Evolutionary conservation across 2,888 invertebrate genomes (phyloP).

Genomic region (Siphlonurus alternatus): DNA sequence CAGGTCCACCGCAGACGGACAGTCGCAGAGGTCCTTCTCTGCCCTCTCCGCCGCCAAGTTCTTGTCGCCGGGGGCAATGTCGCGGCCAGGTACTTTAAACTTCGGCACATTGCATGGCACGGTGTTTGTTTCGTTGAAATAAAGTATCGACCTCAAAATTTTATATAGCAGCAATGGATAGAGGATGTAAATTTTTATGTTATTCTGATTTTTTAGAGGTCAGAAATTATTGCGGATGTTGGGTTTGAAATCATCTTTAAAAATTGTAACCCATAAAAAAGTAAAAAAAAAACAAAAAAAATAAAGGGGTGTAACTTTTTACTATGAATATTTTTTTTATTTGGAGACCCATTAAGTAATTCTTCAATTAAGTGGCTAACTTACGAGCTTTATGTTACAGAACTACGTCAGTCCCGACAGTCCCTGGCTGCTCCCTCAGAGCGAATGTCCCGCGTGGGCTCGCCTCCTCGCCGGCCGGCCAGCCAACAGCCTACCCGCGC

Average conservation of each 20-base stretch:
- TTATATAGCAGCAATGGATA: too few relatives aligned
- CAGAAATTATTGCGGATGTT: too few relatives aligned
- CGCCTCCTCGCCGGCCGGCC: background rate
- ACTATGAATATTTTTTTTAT: background rate
- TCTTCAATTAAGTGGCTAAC: too few relatives aligned
- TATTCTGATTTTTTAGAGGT: too few relatives aligned
- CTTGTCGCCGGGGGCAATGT: background rate
- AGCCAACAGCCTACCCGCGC: background rate
- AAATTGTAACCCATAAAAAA: too few relatives aligned
- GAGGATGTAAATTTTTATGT: too few relatives aligned
- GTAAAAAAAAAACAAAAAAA: too few relatives aligned
- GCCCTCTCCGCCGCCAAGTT: constrained; percentile 39
- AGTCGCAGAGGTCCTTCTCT: constrained; percentile 77
- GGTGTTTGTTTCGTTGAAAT: too few relatives aligned
- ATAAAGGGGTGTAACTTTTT: background rate
- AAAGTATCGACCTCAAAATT: too few relatives aligned
- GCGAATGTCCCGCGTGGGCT: constrained; percentile 48
- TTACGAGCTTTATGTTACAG: too few relatives aligned
- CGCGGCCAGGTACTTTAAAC: background rate
- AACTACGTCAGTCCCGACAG: constrained; percentile 71
- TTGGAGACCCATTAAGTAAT: background rate
- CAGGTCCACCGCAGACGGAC: constrained; percentile 72
- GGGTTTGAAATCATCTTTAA: too few relatives aligned
- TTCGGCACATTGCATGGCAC: too few relatives aligned
- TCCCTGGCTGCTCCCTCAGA: constrained; percentile 70